Evolutionary conservation across 2,888 invertebrate species (phyloP), one percentile per base, ranked within the genome.

Genomic region (Drosophila kambysellisi): DNA sequence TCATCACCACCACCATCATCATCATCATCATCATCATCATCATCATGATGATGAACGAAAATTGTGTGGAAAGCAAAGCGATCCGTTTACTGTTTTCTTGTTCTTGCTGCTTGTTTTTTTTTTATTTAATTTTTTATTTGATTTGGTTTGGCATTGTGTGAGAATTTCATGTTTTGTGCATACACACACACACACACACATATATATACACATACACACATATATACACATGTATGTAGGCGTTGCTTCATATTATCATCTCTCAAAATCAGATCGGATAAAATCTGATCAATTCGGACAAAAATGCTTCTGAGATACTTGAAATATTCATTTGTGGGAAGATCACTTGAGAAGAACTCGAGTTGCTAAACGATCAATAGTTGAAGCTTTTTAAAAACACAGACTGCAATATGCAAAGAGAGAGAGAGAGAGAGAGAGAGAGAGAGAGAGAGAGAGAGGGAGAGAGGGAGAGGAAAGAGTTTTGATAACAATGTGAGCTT

Each of bases 11-110:
- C 37, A 64, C 20, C 25, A 56, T 62, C 17, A 43, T 61, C 35
- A 61, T 50, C 54, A 53, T 46, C 33, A 46, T 59, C 20, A 60
- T 32, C 17, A 43, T 61, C 35, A 64, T 50, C 54, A 53, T 46
- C 39, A 46, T 59, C 17, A 60, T 32, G 17, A 48, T 56, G 51
- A 70, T 41, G 35, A 51, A 50, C 64, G 60, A 76, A 80, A 79
- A 74, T 68, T 80, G 73, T 79, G 80, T 79, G 79, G 74, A 79
- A 79, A 79, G 76, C 70, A 76, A 76, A 78, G 66, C 63, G 77
- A 77, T 77, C 54, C 61, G 70, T 70, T 71, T 64, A 59, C 57
- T 52, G 32, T 46, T 20, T 41, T 25, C 56, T 56, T 70, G 53
- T 17, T 62, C 48, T 12, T 39, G 17, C 11, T n/a, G n/a, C n/a